Base-by-base conservation (phyloP, 1,140 invertebrate genomes). In the Pseudobourletiella spinata region DNA sequence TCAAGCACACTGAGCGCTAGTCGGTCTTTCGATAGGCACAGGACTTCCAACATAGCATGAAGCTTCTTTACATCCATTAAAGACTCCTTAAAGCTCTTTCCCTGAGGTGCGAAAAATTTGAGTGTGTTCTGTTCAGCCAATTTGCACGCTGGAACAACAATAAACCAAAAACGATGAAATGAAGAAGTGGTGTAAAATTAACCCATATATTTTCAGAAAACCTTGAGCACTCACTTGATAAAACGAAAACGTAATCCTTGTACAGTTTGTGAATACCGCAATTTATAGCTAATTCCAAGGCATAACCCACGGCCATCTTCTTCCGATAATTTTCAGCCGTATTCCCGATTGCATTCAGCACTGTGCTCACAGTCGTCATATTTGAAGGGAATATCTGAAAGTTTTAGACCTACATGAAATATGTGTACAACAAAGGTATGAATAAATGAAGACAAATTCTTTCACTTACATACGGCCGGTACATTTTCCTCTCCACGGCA, bases 391-490 rank as follows among this genome's bases (percentile, higher is more conserved):
- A 54, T 4, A 70, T 26, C 68, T 69, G 44, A 18, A 60, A 51
- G 24, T 61, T 26, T 29, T 29, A 57, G 56, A 60, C 30, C 3
- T 46, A n/a, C n/a, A n/a, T 11, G 14, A 24, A 57, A 18, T 50
- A 66, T 20, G 39, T 56, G 39, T 56, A 25, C 24, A 25, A 48
- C 46, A 48, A 11, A 11, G 18, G 24, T 11, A 6, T n/a, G n/a
- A n/a, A n/a, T n/a, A 6, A 48, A 8, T 8, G 26, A 57, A 48
- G 4, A n/a, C n/a, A n/a, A 62, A 2, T 15, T 55, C 32, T 56
- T 28, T 55, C 42, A 24, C 59, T 70, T 63, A 70, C 68, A 29
- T 70, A 67, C n/a, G 68, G 68, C 26, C 68, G 25, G 20, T 66
- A 70, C 0, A 35, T 11, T 29, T 63, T 64, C 1, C 25, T 32